Evolutionary conservation across 2,888 invertebrate genomes (phyloP).

Genomic region (Idaea dimidiata): DNA sequence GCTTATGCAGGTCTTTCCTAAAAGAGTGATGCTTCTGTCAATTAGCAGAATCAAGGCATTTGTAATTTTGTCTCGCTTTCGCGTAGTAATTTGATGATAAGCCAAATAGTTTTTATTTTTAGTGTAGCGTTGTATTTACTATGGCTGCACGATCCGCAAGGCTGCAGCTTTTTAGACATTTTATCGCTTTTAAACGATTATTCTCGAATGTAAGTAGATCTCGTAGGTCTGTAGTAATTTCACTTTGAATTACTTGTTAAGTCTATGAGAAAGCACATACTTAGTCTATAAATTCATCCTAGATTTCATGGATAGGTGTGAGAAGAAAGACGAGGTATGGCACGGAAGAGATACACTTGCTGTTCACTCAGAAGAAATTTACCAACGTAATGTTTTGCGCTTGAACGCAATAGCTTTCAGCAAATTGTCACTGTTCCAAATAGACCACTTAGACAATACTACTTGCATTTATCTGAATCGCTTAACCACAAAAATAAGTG

Average conservation of each 20-base stretch:
- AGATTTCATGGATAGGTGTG: constrained; percentile 46
- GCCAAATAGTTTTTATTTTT: constrained; percentile 58
- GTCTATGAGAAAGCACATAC: constrained; percentile 53
- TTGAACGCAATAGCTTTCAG: constrained; percentile 36
- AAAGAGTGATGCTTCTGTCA: constrained; percentile 27
- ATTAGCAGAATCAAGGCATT: constrained; percentile 32
- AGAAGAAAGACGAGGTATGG: constrained; percentile 38
- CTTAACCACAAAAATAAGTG: no score
- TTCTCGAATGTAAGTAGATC: constrained; percentile 44
- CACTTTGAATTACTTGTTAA: constrained; percentile 44
- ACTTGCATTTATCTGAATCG: no score
- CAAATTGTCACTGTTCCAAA: constrained; percentile 18
- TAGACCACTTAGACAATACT: no score
- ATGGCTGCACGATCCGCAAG: constrained; percentile 55
- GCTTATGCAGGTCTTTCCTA: constrained; percentile 15
- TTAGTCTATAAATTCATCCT: constrained; percentile 49
- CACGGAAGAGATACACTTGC: constrained; percentile 36
- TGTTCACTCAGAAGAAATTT: constrained; percentile 13
- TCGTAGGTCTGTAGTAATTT: constrained; percentile 56
- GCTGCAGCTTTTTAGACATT: constrained; percentile 69
- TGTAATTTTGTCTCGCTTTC: constrained; percentile 48
- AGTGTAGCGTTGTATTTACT: constrained; percentile 50
- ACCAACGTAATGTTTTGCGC: constrained; percentile 41
- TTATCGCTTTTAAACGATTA: constrained; percentile 42
- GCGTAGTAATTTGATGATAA: constrained; percentile 51